phyloP scores from a whole-genome alignment of 2,888 invertebrate species.

The Ectemnius cavifrons region DNA sequence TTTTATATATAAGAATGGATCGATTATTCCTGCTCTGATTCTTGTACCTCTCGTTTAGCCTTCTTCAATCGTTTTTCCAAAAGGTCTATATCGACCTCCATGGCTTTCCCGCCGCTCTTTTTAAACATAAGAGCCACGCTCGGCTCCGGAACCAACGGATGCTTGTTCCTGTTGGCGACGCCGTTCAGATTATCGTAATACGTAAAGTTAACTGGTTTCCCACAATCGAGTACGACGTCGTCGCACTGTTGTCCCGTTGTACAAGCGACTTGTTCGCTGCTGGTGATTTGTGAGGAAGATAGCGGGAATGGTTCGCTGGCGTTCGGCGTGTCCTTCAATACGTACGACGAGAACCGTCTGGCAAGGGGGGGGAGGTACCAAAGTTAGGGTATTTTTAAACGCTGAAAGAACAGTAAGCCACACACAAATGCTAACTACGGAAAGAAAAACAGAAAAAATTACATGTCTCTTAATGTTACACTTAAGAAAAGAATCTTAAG shows the following conservation, averaged over 20 bases:
- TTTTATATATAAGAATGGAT: too few species aligned
- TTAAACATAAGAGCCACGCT: slow-evolving; percentile 87
- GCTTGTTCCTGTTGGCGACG: slow-evolving; percentile 89
- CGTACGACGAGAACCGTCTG: slow-evolving; percentile 75
- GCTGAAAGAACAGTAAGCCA: slow-evolving; percentile 76
- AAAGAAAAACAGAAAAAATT: slow-evolving; percentile 74
- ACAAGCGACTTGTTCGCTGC: slow-evolving; percentile 64
- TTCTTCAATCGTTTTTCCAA: slow-evolving; percentile 87
- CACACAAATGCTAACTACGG: slow-evolving; percentile 77
- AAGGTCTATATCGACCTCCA: slow-evolving; percentile 86
- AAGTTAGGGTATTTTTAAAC: slow-evolving; percentile 74
- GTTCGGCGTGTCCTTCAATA: slow-evolving; percentile 71
- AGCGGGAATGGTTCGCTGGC: slow-evolving; percentile 63
- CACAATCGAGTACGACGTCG: slow-evolving; percentile 88
- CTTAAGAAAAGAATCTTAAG: slow-evolving; percentile 30
- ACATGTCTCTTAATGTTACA: slow-evolving; percentile 54
- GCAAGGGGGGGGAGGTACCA: slow-evolving; percentile 69
- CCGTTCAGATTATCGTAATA: slow-evolving; percentile 93
- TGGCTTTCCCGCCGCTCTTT: slow-evolving; percentile 82
- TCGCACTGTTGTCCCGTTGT: slow-evolving; percentile 75
- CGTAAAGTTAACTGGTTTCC: slow-evolving; percentile 91
- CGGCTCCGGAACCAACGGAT: slow-evolving; percentile 92
- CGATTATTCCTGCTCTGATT: too few species aligned
- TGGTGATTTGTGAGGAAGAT: slow-evolving; percentile 51
- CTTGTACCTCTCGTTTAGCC: slow-evolving; percentile 84